phyloP scores from a whole-genome alignment of 2,888 invertebrate species.

The Conchocele bisecta region DNA sequence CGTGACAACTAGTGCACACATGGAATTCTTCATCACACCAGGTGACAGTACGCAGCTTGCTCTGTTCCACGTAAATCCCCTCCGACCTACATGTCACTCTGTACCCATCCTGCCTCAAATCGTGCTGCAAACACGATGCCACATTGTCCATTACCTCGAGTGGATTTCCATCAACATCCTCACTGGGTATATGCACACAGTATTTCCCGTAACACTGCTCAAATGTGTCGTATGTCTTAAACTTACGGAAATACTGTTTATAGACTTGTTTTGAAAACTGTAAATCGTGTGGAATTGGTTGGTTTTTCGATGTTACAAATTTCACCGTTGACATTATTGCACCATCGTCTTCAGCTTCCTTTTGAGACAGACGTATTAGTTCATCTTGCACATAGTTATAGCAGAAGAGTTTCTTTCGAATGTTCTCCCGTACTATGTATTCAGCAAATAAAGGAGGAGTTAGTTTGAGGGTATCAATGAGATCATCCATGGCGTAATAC shows the following conservation, averaged over 20 bases:
- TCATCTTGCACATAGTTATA: conserved; percentile 62
- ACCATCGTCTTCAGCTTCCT: conserved; percentile 59
- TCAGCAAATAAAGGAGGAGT: conserved; percentile 69
- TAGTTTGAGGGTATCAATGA: conserved; percentile 65
- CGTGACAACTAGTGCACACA: conserved; percentile 64
- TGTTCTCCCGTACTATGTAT: conserved; percentile 63
- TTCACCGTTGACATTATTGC: conserved; percentile 58
- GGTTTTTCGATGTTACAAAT: conserved; percentile 65
- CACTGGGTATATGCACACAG: conserved; percentile 60
- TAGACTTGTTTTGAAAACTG: conserved; percentile 69
- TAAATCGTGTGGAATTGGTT: conserved; percentile 66
- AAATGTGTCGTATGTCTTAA: conserved; percentile 61
- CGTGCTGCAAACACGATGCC: conserved; percentile 60
- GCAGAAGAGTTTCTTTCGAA: conserved; percentile 60
- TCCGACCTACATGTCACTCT: conserved; percentile 48
- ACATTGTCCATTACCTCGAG: conserved; percentile 62
- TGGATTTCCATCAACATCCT: conserved; percentile 59
- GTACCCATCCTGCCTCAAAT: conserved; percentile 59
- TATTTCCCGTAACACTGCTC: conserved; percentile 64
- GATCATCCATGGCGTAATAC: conserved; percentile 71
- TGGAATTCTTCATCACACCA: conserved; percentile 68
- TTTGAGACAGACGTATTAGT: conserved; percentile 57
- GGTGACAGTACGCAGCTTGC: conserved; percentile 59
- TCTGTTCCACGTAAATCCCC: conserved; percentile 54
- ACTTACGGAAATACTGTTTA: conserved; percentile 67